Evolutionary conservation across 2,113 vertebrate genomes (phyloP).

Genomic region (Patagioenas fasciata): DNA sequence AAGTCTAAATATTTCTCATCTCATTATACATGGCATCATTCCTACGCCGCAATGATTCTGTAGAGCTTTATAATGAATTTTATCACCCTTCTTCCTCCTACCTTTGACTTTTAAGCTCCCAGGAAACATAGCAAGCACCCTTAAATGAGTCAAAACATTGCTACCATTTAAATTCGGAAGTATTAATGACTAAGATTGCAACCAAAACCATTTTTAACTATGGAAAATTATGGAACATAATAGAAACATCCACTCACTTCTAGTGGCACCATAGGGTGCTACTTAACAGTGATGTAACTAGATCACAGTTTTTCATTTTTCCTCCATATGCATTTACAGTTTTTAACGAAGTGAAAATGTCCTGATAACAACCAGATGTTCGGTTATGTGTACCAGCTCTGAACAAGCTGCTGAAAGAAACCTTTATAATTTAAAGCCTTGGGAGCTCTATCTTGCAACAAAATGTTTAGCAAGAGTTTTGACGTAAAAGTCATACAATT

Average conservation of each 20-base stretch:
- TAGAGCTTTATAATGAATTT: background rate
- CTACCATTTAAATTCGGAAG: background rate
- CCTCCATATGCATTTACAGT: slow-evolving; percentile 50
- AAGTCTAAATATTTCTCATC: background rate
- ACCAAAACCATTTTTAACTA: background rate
- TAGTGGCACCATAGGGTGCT: slow-evolving; percentile 10
- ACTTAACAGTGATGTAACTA: slow-evolving; percentile 17
- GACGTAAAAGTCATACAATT: background rate
- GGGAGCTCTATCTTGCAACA: slow-evolving; percentile 43
- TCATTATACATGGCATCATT: rapidly evolving
- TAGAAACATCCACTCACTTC: background rate
- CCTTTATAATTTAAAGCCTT: slow-evolving; percentile 65
- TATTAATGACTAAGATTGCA: background rate
- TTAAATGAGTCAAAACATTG: background rate
- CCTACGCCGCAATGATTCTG: background rate
- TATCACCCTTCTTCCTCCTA: background rate
- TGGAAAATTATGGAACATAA: background rate
- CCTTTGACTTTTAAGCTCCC: background rate
- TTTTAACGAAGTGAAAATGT: slow-evolving; percentile 72
- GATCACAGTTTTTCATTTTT: slow-evolving; percentile 60
- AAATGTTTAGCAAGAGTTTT: slow-evolving; percentile 52
- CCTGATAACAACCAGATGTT: slow-evolving; percentile 74
- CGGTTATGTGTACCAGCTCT: slow-evolving; percentile 15
- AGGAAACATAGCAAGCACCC: background rate
- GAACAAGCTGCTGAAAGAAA: slow-evolving; percentile 72